Base-by-base conservation (phyloP, 2,888 invertebrate genomes). In the Drosophila hawaiiensis region DNA sequence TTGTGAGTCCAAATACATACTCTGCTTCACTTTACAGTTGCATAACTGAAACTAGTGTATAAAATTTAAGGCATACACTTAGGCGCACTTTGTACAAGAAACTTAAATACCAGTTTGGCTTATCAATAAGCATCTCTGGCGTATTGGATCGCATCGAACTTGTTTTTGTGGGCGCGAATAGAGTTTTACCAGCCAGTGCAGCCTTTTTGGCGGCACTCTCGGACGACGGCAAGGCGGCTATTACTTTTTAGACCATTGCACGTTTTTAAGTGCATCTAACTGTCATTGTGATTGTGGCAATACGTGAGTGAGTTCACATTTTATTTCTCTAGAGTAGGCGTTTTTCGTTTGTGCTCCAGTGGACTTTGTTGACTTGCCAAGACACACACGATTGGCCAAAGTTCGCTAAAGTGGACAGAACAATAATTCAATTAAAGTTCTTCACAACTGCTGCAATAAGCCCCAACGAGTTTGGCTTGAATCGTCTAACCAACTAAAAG, bases 11-110 rank as follows among this genome's bases (percentile, higher is more conserved):
- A 53, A 14, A 16, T 25, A 19, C 28, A 50, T 3, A 25, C 22
- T 9, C 7, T n/a, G n/a, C 28, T n/a, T 12, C 28, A 28, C 78
- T 83, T 90, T 76, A 84, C 76, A 86, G 72, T 74, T 81, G 75
- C 78, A 75, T 28, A 25, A 16, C 43, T 65, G 19, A 29, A 10
- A 49, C n/a, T 22, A 79, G 66, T 53, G 72, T 52, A 31, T 28
- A 35, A 55, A 58, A 50, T 69, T 76, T 59, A 59, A 68, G 67
- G 67, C 63, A 73, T 54, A 53, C 73, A 69, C 68, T 82, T 55
- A 50, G 71, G 63, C 54, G 73, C 54, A 73, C 22, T 70, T 49
- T 25, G 50, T 10, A 7, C 28, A 37, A 25, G 49, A 52, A 54
- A 73, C 56, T 78, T 52, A 35, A 35, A 16, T 28, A 29, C 28